Conservation (phyloP, 2,797 vertebrate species). For the Sebastes vulpes region DNA sequence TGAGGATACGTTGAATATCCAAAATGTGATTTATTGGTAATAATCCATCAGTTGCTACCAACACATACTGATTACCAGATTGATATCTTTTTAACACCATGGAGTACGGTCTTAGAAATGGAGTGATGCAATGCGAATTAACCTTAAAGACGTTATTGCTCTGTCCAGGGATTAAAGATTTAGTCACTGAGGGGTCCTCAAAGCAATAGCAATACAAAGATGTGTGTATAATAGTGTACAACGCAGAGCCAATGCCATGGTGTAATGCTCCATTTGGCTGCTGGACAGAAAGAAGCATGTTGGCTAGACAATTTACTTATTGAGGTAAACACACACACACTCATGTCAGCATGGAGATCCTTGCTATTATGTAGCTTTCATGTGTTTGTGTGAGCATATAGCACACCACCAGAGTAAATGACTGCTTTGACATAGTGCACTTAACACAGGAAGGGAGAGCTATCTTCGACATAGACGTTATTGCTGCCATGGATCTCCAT, state of each 20-base stretch:
- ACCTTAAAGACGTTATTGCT: background rate
- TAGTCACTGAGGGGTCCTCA: background rate
- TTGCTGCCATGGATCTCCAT: slow-evolving; percentile 29
- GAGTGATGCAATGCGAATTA: background rate
- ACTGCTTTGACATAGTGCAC: slow-evolving; percentile 38
- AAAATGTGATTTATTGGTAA: background rate
- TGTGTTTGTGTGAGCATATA: slow-evolving; percentile 48
- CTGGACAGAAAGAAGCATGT: slow-evolving; percentile 65
- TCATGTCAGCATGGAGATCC: background rate
- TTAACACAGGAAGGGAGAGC: slow-evolving; percentile 20
- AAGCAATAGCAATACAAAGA: background rate
- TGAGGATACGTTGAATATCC: background rate
- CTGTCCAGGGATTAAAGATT: background rate
- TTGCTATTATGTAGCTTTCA: slow-evolving; percentile 14
- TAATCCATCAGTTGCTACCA: background rate
- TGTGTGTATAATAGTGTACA: background rate
- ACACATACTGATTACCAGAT: background rate
- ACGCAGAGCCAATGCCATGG: slow-evolving; percentile 45
- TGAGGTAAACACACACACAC: background rate
- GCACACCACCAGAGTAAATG: slow-evolving; percentile 12
- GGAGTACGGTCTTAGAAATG: background rate
- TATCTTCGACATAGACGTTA: slow-evolving; percentile 2
- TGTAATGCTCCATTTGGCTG: slow-evolving; percentile 85
- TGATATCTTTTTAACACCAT: background rate
- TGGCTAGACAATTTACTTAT: slow-evolving; percentile 30